Base-by-base conservation (phyloP, 2,113 vertebrate species). In the Mungos mungo region DNA sequence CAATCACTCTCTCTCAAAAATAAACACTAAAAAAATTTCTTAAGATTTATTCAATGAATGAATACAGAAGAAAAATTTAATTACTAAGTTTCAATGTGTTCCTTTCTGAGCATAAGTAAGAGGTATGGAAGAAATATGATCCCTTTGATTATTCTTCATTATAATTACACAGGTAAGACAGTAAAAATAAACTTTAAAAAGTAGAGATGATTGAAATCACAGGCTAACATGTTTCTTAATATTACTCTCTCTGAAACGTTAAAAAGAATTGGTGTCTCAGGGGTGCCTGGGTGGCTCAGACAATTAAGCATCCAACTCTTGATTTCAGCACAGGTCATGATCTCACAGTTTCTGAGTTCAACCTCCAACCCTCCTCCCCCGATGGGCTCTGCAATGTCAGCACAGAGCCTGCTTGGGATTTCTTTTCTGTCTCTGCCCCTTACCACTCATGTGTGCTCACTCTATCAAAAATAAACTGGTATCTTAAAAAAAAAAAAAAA, bases 131-230 rank as follows among this genome's bases (percentile, higher is more conserved):
- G 47, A 74, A 96, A 71, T 54, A 57, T 35, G 9, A 79, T 57
- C 35, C 81, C 31, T 79, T 79, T 69, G 92, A 92, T 72, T 89
- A 90, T 68, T 84, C 47, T 33, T 88, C 93, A 47, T 95, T 93
- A 95, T 2, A 92, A 94, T 77, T 76, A 85, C 5, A 92, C 31
- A 11, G 27, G 76, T 8, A 89, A 88, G 52, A 86, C 3, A 84
- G 12, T 80, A 88, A 95, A 95, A 82, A 88, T 47, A 69, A 76
- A 83, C 29, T 65, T 93, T 95, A 33, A 35, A 76, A 92, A 57
- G 21, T 25, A 87, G 0, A 90, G 41, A 80, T 82, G 31, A 88
- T 63, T 87, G n/a, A 82, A 95, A 88, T 95, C 54, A 95, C 10
- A 93, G 7, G 19, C 77, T 63, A 90, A 66, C 45, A 87, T 63